Percentiles rank a stretch among this genome's conserved stretches.
Evolutionary conservation across 2,797 vertebrate genomes (phyloP).

Genomic region (Pygocentrus nattereri): DNA sequence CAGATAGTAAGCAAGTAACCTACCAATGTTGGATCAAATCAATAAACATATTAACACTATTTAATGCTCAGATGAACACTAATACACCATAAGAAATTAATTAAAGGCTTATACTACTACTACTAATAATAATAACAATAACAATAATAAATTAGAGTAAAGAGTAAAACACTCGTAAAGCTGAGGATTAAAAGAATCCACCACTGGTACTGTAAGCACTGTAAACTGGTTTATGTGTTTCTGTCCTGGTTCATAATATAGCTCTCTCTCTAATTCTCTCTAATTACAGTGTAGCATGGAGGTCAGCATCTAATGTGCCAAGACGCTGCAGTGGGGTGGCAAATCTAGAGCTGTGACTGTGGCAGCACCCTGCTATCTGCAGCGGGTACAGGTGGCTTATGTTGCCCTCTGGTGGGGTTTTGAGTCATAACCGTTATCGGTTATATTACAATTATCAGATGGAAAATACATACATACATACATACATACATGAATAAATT

Average conservation of each 20-base stretch:
- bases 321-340: neutral
- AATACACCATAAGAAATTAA: no score
- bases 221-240: neutral
- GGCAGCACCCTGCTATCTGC: neutral
- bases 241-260: neutral
- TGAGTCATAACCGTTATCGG: neutral
- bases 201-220: neutral
- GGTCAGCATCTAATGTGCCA: neutral
- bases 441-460: neutral
- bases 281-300: neutral
- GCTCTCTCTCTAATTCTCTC: neutral
- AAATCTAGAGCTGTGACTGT: neutral
- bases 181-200: neutral
- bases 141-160: no score
- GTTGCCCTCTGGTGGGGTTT: constrained; percentile 42
- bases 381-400: neutral
- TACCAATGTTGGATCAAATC: no score
- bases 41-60: no score
- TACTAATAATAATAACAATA: neutral
- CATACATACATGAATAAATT: no score
- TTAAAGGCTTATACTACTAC: no score
- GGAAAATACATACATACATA: no score
- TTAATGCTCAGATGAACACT: no score
- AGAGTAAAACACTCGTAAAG: no score
- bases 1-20: no score